phyloP scores from a whole-genome alignment of 2,888 invertebrate genomes.

The Diloba caeruleocephala region DNA sequence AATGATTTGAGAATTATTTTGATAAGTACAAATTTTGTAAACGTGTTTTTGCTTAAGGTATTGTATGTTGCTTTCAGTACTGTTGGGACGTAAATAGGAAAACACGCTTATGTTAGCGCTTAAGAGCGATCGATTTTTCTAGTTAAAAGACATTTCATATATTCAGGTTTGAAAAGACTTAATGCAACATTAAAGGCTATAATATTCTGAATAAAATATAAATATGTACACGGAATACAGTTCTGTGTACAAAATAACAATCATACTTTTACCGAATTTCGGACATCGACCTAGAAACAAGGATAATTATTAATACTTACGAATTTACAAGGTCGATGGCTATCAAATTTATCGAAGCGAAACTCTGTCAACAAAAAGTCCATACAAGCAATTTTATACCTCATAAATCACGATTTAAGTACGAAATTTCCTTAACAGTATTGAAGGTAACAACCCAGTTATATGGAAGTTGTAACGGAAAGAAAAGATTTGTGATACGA shows the following conservation, averaged over 20 bases:
- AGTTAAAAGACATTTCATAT: too few species aligned
- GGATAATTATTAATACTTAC: background rate
- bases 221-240: too few species aligned
- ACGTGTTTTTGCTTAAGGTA: conserved; percentile 26
- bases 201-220: too few species aligned
- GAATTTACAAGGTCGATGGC: background rate
- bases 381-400: conserved; percentile 5
- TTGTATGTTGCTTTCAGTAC: conserved; percentile 19
- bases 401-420: fast-evolving
- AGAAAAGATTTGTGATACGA: conserved; percentile 40
- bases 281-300: background rate
- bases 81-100: conserved; percentile 3
- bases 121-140: too few species aligned
- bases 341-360: background rate
- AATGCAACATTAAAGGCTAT: too few species aligned
- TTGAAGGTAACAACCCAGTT: conserved; percentile 22
- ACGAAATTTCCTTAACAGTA: conserved; percentile 21
- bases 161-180: too few species aligned
- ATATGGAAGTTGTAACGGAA: conserved; percentile 9
- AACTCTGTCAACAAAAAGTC: background rate
- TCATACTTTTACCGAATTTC: too few species aligned
- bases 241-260: too few species aligned
- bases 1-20: conserved; percentile 33
- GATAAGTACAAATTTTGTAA: conserved; percentile 50
- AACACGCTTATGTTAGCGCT: too few species aligned